These are phyloP conservation scores for Sandelia bainsii DNA, from an alignment of 2,797 vertebrate species.

Conservation along the genomic window DNA sequence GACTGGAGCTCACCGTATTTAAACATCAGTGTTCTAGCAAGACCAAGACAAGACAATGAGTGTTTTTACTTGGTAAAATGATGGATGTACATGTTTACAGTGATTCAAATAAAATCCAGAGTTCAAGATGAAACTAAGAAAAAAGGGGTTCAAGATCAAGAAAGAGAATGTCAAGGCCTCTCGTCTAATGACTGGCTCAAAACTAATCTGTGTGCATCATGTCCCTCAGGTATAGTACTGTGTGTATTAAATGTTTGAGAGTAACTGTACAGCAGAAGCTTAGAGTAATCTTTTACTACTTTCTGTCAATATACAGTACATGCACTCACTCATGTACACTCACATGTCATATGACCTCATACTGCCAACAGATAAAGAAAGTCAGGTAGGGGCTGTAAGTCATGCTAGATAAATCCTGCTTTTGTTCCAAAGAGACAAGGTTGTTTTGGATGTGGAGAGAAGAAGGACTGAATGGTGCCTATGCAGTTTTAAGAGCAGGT, in stretches of 20 bases:
- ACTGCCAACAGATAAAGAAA: constrained; percentile 64
- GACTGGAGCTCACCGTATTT: constrained; percentile 32
- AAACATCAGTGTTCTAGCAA: constrained; percentile 21
- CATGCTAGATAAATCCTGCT: constrained; percentile 84
- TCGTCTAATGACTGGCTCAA: constrained; percentile 3
- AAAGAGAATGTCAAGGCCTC: neutral
- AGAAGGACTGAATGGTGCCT: constrained; percentile 58
- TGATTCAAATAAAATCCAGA: too few species aligned
- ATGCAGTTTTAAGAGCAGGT: constrained; percentile 77
- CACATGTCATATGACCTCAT: constrained; percentile 73
- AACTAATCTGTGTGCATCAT: constrained; percentile 26
- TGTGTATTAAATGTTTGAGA: constrained; percentile 55
- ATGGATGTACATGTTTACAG: too few species aligned
- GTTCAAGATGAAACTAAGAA: neutral
- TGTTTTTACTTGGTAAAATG: neutral
- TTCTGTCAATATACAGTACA: constrained; percentile 57
- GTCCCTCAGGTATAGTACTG: constrained; percentile 12
- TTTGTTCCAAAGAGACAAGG: constrained; percentile 81
- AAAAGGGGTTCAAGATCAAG: neutral
- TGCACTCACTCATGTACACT: constrained; percentile 54
- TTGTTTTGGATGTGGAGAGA: constrained; percentile 81
- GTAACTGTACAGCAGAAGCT: constrained; percentile 44
- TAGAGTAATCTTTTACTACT: constrained; percentile 60
- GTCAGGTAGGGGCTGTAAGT: constrained; percentile 73
- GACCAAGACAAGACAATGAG: constrained; percentile 17